Evolutionary conservation across 1,140 invertebrate genomes (phyloP), one percentile per base, ranked within the genome.

Genomic region (Heterodera carotae): DNA sequence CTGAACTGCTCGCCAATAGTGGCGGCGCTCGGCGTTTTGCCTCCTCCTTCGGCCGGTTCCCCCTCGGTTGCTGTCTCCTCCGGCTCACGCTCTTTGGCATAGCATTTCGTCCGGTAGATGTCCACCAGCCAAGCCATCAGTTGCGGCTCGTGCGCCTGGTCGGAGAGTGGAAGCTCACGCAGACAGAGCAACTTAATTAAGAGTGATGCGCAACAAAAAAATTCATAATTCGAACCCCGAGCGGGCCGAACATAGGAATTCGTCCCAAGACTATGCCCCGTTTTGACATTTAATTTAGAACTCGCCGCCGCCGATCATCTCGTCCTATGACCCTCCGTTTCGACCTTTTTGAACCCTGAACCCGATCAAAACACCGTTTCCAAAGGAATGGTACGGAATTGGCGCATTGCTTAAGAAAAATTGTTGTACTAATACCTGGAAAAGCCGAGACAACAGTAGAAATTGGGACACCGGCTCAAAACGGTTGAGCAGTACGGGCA

Each of bases 371-470:
- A 39, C 4, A 39, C 4, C 4, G 10, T 39, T 39, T 39, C 36
- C 4, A 39, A 39, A 39, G n/a, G n/a, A n/a, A n/a, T n/a, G n/a
- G n/a, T n/a, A n/a, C n/a, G n/a, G n/a, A n/a, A n/a, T n/a, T n/a
- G 18, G 33, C 29, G 43, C 33, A 6, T 76, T 77, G n/a, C n/a
- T n/a, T n/a, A n/a, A n/a, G n/a, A n/a, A n/a, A n/a, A n/a, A n/a
- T n/a, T n/a, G n/a, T 10, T 59, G 18, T 39, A 25, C 10, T 18
- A 34, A 27, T 15, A 84, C 62, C 33, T 62, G 34, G 66, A 82
- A 83, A 25, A 83, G 68, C n/a, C 71, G 81, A 18, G 75, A 71
- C 48, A 84, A 48, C 27, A 84, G 27, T 31, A 84, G 43, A 34
- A 69, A 70, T 43, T 78, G 82, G 53, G 64, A 80, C 36, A 70